Percentiles rank a stretch among this genome's conserved stretches.
Evolutionary conservation across 2,888 invertebrate species (phyloP).

Genomic region (Ceraclea dissimilis): DNA sequence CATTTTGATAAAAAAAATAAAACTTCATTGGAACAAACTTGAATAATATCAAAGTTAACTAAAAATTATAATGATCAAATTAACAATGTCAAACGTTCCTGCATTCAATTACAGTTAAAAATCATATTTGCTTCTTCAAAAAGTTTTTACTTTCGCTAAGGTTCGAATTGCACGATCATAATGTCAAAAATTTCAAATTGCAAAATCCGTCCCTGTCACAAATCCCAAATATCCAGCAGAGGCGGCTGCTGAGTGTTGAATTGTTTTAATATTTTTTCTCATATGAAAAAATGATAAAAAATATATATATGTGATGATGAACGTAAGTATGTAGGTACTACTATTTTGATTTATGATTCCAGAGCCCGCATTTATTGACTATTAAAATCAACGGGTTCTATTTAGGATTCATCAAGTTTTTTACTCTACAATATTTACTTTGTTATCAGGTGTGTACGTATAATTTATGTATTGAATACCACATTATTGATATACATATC

Average conservation of each 20-base stretch:
- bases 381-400: background rate
- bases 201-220: background rate
- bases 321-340: too few relatives aligned
- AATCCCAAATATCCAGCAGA: constrained; percentile 7
- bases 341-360: background rate
- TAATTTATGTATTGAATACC: too few relatives aligned
- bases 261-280: constrained; percentile 20
- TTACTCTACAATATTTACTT: background rate
- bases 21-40: too few relatives aligned
- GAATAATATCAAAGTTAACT: too few relatives aligned
- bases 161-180: too few relatives aligned
- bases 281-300: background rate
- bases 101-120: too few relatives aligned
- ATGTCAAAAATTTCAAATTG: background rate
- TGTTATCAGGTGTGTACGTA: background rate
- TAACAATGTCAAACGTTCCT: too few relatives aligned
- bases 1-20: too few relatives aligned
- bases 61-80: too few relatives aligned
- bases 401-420: background rate
- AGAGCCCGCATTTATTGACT: background rate
- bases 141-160: too few relatives aligned
- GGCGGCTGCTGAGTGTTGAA: constrained; percentile 16
- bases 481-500: too few relatives aligned
- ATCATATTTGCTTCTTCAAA: too few relatives aligned
- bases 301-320: background rate